These are phyloP conservation scores for Hypselothyrea guttata DNA, from an alignment of 2,888 invertebrate species.

Conservation along the genomic window DNA sequence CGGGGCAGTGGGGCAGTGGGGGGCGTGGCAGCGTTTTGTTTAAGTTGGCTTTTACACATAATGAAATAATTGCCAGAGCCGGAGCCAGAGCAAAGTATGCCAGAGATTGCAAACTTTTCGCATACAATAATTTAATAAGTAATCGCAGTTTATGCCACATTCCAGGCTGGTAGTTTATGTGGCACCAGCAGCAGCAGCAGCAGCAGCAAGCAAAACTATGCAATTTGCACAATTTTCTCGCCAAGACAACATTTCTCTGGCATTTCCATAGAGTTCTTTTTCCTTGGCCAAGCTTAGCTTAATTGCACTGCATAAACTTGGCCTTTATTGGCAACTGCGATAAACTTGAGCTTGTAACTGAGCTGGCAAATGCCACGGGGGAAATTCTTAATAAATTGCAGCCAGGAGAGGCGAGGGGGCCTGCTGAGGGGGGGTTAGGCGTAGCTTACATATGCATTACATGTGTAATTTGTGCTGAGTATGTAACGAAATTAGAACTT, in stretches of 20 bases:
- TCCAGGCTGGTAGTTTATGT: constrained; percentile 36
- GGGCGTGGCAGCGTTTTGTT: constrained; percentile 17
- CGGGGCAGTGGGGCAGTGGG: neutral
- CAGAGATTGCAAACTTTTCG: constrained; percentile 47
- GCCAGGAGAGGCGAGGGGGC: neutral
- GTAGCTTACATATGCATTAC: constrained; percentile 71
- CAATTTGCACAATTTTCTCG: constrained; percentile 51
- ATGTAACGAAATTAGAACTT: constrained; percentile 73
- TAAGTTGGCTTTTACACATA: constrained; percentile 52
- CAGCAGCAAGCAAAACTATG: constrained; percentile 23
- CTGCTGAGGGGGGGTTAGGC: neutral
- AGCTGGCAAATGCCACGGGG: constrained; percentile 26
- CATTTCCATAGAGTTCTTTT: constrained; percentile 9
- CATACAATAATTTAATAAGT: constrained; percentile 70
- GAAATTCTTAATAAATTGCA: constrained; percentile 62
- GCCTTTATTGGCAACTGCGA: constrained; percentile 62
- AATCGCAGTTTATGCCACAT: constrained; percentile 45
- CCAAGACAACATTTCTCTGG: constrained; percentile 24
- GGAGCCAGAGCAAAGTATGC: constrained; percentile 26
- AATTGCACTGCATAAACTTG: constrained; percentile 68
- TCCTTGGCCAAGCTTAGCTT: constrained; percentile 48
- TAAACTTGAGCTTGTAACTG: constrained; percentile 68
- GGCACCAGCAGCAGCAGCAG: constrained; percentile 24
- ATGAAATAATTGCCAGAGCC: constrained; percentile 69
- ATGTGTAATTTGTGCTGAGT: constrained; percentile 70